Percentiles rank a stretch among this genome's conserved stretches.
phyloP scores from a whole-genome alignment of 23 tunicate genomes.

The Halocynthia roretzi region DNA sequence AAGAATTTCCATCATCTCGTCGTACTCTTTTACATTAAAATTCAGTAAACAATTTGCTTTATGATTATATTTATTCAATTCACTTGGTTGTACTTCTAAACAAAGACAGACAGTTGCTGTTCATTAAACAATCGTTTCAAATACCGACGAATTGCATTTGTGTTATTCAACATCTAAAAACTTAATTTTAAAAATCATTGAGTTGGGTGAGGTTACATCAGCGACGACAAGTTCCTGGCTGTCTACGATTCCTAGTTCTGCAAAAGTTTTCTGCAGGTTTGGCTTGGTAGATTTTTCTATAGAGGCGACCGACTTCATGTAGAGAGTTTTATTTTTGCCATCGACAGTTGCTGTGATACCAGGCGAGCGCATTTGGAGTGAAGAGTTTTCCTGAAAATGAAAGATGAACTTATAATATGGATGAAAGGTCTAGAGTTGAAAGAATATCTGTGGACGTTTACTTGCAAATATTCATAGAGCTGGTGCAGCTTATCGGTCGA shows the following conservation, averaged over 20 bases:
- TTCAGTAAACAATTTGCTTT: no score
- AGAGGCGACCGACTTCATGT: slow-evolving; percentile 68
- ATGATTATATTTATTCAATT: no score
- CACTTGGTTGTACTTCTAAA: no score
- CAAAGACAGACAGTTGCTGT: no score
- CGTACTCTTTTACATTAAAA: no score
- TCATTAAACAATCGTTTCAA: no score
- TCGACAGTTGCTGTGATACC: slow-evolving; percentile 46
- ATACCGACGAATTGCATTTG: not conserved
- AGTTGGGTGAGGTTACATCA: slow-evolving; percentile 70
- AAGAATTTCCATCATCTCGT: no score
- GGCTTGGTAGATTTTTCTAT: slow-evolving; percentile 83
- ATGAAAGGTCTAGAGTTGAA: no score
- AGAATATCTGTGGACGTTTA: not conserved
- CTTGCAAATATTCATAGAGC: slow-evolving; percentile 48
- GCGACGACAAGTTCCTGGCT: slow-evolving; percentile 80
- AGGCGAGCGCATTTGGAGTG: slow-evolving; percentile 81
- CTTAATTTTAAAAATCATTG: slow-evolving; percentile 45
- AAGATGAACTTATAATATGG: no score
- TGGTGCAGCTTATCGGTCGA: slow-evolving; percentile 36
- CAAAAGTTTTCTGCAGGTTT: slow-evolving; percentile 48
- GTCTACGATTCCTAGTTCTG: slow-evolving; percentile 52
- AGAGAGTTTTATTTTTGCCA: slow-evolving; percentile 56
- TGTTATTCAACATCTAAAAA: not conserved
- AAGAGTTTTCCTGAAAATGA: slow-evolving; percentile 6